Base-by-base conservation (phyloP, 2,888 invertebrate genomes). In the Eurytoma californica region DNA sequence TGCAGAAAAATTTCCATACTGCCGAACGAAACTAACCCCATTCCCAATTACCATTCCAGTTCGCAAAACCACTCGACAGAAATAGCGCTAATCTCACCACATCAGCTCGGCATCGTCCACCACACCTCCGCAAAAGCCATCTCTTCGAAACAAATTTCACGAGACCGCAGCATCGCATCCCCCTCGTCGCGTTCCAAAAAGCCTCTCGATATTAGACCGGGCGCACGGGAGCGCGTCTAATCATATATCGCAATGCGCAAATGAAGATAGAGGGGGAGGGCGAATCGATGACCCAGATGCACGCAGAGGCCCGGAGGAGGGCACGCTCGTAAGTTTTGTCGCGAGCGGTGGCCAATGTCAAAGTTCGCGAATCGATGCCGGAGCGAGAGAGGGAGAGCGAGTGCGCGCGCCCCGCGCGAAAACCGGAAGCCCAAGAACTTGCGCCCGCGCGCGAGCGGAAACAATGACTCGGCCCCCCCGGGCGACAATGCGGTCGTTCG, bases 311-410 rank as follows among this genome's bases (percentile, higher is more conserved):
- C 2, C 16, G 20, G 69, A 13, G 18, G 57, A 28, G 47, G 12
- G 55, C 58, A 16, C 16, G 16, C 39, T 39, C 14, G 49, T 20
- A 61, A 68, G 68, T 53, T 69, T 74, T 76, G 63, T 47, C 39
- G 30, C 51, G 39, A 61, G 77, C 75, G 76, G 77, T 69, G 80
- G 79, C 82, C 83, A 83, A 83, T 84, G 83, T 82, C 84, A 83
- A 81, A 82, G 83, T 83, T 83, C 80, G n/a, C 30, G 81, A 83
- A 84, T 82, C 84, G 83, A 84, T 84, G 69, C 14, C 13, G 18
- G 18, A 30, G 57, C 16, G 16, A 24, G 18, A 72, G 39, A 24
- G 49, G 55, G 47, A 24, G 58, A 30, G 51, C 14, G 14, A 3
- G 28, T 16, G 30, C 28, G n/a, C 30, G 61, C 7, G 39, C 13